Conservation (phyloP, 2,888 invertebrate genomes). For the Noctua fimbriata region DNA sequence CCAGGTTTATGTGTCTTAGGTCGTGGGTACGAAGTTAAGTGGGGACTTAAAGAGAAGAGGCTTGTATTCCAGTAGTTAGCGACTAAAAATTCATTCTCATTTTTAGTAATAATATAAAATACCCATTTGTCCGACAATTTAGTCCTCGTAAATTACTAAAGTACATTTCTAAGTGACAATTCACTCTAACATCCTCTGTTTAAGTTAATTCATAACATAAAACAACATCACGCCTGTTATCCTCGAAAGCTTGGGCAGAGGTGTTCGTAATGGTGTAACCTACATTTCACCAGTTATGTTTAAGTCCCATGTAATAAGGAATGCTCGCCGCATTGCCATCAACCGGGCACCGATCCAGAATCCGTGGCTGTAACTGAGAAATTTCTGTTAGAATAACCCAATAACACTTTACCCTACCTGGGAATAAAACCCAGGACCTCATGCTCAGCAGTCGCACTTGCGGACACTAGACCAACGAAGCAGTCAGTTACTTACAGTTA, state of each 20-base stretch:
- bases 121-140: no score
- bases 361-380: not conserved
- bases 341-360: not conserved
- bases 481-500: not conserved
- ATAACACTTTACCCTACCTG: not conserved
- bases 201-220: no score
- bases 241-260: no score
- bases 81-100: no score
- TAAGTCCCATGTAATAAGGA: no score
- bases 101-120: not conserved
- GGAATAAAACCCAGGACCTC: not conserved
- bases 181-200: no score
- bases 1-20: not conserved
- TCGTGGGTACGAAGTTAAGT: not conserved
- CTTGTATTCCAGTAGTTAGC: not conserved
- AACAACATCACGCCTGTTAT: no score
- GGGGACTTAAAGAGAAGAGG: not conserved
- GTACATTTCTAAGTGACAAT: no score
- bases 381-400: not conserved
- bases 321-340: not conserved
- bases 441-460: not conserved
- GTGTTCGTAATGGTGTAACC: not conserved
- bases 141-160: no score
- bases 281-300: not conserved
- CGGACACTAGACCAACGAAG: not conserved